Conservation (phyloP, 2,888 invertebrate genomes). For the Thymelicus sylvestris region DNA sequence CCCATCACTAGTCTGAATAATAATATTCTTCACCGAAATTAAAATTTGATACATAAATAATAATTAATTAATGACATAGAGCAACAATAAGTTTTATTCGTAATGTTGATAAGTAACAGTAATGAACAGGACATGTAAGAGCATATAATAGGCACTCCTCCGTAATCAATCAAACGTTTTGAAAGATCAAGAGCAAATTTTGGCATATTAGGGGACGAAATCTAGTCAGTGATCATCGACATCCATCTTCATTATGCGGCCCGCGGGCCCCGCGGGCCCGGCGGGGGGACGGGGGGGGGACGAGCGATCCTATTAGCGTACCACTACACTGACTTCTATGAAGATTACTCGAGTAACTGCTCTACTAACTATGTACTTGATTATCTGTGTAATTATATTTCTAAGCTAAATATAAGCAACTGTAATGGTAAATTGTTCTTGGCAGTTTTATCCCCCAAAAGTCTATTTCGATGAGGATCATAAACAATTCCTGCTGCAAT, state of each 20-base stretch:
- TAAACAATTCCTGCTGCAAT: no score
- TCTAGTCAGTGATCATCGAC: conserved; percentile 15
- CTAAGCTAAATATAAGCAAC: no score
- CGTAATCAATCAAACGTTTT: conserved; percentile 26
- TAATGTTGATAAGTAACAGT: background rate
- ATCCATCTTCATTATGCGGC: conserved; percentile 24
- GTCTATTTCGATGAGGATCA: no score
- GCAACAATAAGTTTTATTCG: no score
- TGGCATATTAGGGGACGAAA: conserved; percentile 15
- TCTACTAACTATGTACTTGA: background rate
- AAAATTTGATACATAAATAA: no score
- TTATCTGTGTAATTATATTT: no score
- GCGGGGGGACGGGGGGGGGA: background rate
- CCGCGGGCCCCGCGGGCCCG: background rate
- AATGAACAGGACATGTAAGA: conserved; percentile 2
- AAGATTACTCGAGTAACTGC: background rate
- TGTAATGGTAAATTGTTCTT: no score
- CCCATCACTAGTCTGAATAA: no score
- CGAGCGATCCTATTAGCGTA: background rate
- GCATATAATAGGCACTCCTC: conserved; percentile 5
- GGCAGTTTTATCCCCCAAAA: no score
- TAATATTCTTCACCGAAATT: no score
- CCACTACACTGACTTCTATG: background rate
- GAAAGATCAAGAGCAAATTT: conserved; percentile 16
- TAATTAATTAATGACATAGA: no score